These are phyloP conservation scores for Manduca sexta DNA, from an alignment of 1,140 invertebrate genomes.

Conservation along the genomic window DNA sequence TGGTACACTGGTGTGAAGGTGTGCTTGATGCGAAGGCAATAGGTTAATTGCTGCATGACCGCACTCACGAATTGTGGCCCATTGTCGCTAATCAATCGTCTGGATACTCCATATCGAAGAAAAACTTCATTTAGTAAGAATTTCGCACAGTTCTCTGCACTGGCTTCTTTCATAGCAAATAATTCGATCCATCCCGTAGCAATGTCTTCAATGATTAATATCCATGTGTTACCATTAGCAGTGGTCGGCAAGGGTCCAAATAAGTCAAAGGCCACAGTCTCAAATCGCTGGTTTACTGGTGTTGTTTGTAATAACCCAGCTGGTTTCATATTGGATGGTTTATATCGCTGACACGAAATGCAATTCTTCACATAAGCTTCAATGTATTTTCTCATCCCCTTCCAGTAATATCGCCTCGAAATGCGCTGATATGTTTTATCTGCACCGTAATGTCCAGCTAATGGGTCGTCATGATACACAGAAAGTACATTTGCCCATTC, in stretches of 20 bases:
- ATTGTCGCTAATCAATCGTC: constrained; percentile 46
- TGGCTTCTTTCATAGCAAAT: constrained; percentile 32
- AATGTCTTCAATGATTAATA: constrained; percentile 40
- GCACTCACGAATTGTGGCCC: constrained; percentile 42
- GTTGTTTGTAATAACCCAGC: constrained; percentile 24
- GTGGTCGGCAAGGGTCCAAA: constrained; percentile 33
- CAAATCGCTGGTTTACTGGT: constrained; percentile 24
- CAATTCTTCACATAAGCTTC: constrained; percentile 22
- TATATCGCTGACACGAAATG: constrained; percentile 28
- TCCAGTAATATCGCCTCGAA: constrained; percentile 30
- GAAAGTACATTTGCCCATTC: constrained; percentile 11
- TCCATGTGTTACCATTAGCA: constrained; percentile 21
- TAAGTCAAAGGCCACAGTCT: constrained; percentile 31
- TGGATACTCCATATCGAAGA: constrained; percentile 41
- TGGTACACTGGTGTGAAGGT: neutral
- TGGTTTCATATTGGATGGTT: constrained; percentile 31
- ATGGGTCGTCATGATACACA: constrained; percentile 13
- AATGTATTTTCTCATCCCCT: constrained; percentile 32
- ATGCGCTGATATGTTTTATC: constrained; percentile 28
- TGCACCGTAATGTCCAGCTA: constrained; percentile 18
- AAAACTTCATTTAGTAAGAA: constrained; percentile 42
- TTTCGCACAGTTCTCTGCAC: constrained; percentile 31
- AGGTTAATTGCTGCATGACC: constrained; percentile 31
- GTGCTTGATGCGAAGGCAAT: constrained; percentile 32
- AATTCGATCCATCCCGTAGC: constrained; percentile 44